phyloP scores from a whole-genome alignment of 2,113 vertebrate species.

The Mirza zaza region DNA sequence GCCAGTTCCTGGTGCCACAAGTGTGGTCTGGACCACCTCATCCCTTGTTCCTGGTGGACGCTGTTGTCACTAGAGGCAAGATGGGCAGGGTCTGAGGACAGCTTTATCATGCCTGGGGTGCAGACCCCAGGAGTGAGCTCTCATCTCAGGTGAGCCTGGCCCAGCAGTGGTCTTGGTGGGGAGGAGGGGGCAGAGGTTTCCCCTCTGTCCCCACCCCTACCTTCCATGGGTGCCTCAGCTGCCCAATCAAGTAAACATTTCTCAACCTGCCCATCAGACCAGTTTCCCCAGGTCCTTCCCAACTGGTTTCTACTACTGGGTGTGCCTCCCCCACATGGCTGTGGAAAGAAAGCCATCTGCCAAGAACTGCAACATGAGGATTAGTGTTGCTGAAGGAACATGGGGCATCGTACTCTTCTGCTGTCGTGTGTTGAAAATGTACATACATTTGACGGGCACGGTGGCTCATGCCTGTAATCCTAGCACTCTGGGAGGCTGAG shows the following conservation, averaged over 20 bases:
- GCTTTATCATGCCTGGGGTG: neutral
- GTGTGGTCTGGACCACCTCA: rapidly evolving
- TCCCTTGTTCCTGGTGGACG: neutral
- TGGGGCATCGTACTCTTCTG: neutral
- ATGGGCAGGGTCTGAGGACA: neutral
- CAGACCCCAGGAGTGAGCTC: neutral
- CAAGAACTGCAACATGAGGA: neutral
- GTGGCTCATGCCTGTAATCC: too few relatives aligned
- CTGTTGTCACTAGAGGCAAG: neutral
- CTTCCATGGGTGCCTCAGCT: neutral
- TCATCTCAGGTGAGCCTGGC: neutral
- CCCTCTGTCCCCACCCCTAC: neutral
- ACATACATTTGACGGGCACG: neutral
- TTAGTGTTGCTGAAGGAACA: neutral
- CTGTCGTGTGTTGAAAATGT: neutral
- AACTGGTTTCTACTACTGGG: neutral
- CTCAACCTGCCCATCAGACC: constrained; percentile 52
- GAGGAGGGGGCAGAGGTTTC: rapidly evolving
- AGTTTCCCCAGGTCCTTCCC: constrained; percentile 53
- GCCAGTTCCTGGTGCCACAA: neutral
- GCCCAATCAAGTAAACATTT: neutral
- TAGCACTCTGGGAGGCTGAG: too few relatives aligned
- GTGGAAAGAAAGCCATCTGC: constrained; percentile 5
- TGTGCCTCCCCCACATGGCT: neutral
- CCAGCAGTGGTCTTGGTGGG: neutral